Base-by-base conservation (phyloP, 30 jellyfish, hydroid and myxozoan genomes). In the Hydractinia echinata region DNA sequence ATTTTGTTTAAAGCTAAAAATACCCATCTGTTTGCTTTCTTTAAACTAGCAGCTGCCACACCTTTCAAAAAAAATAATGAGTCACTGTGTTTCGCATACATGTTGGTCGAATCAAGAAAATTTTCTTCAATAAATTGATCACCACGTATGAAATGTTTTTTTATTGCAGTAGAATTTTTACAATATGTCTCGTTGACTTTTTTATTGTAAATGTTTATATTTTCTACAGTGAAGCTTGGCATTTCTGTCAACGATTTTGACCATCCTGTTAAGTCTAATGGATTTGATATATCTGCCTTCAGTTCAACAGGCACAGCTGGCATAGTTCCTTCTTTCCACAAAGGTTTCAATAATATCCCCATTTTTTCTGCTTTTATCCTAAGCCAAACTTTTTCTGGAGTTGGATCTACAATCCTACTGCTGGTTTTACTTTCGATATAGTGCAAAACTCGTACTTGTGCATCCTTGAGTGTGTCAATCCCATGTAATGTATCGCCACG, bases 321-420 rank as follows among this genome's bases (percentile, higher is more conserved):
- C 61, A 71, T 8, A 50, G 81, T 71, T 9, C 81, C 81, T 20
- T 71, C 81, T 71, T 71, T 71, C 81, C 81, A 71, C 18, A 71
- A 71, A 19, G 81, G 81, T 71, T 55, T 15, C 51, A 71, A 5
- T 7, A 71, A 19, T 7, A 71, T 58, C 15, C 81, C 81, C 61
- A 50, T 11, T 9, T 30, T 50, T 50, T 71, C 61, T 15, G 81
- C 81, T 71, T 71, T 71, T 71, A 7, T 71, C 15, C 81, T 55
- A 20, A 71, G 8, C 81, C 81, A 71, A 7, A 71, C 61, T 50
- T 71, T 71, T 71, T 71, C 81, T n/a, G 81, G 60, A 71, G 81
- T 71, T 5, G 81, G 81, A 71, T 71, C 81, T 15, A 21, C 51
- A 11, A 67, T 13, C 20, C 20, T 15, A 20, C 51, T 21, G 51